phyloP scores from a whole-genome alignment of 1,140 invertebrate species.

The Papilio dardanus region DNA sequence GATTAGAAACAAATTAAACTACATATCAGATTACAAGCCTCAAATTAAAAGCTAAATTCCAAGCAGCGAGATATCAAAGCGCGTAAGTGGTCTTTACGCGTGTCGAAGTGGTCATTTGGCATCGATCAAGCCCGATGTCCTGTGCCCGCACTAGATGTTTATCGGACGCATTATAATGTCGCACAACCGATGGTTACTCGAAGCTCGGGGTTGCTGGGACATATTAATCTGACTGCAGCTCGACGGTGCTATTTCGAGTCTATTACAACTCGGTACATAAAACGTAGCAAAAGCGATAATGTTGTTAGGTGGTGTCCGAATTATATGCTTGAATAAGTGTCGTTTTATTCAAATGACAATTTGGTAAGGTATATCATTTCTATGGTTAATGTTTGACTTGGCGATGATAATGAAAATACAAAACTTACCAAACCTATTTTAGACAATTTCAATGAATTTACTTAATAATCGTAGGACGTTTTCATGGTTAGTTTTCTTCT shows the following conservation, averaged over 20 bases:
- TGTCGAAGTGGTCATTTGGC: constrained; percentile 32
- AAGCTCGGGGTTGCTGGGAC: constrained; percentile 39
- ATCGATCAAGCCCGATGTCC: constrained; percentile 36
- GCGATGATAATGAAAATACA: too few species aligned
- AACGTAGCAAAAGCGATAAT: background rate
- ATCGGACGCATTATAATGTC: constrained; percentile 32
- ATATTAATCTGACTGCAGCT: constrained; percentile 45
- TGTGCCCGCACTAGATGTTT: constrained; percentile 26
- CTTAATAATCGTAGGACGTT: too few species aligned
- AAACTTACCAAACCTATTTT: too few species aligned
- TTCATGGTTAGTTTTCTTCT: too few species aligned
- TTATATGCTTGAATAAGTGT: too few species aligned
- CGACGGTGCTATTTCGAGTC: constrained; percentile 5
- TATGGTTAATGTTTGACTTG: too few species aligned
- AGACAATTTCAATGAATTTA: too few species aligned
- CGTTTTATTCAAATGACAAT: too few species aligned
- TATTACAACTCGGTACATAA: constrained; percentile 36
- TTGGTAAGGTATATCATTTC: too few species aligned
- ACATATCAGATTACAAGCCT: constrained; percentile 16
- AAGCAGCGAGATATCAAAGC: background rate
- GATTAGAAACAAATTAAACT: constrained; percentile 9
- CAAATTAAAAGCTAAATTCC: constrained; percentile 30
- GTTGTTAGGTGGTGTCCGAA: too few species aligned
- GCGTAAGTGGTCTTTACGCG: constrained; percentile 28
- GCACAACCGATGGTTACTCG: constrained; percentile 31